phyloP scores from a whole-genome alignment of 2,888 invertebrate species.

The Eurytoma californica region DNA sequence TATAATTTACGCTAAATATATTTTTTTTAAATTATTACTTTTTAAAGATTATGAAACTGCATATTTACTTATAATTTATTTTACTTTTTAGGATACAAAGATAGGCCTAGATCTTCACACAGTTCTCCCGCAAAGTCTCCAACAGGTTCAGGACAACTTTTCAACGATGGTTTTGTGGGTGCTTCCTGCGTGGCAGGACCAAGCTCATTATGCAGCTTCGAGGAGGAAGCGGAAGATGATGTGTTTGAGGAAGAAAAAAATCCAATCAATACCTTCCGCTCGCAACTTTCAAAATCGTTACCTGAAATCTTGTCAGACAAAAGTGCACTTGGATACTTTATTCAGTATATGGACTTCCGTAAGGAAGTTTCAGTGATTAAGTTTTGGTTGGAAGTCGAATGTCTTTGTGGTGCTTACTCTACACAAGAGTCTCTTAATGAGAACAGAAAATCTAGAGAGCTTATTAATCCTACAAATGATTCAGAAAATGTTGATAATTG shows the following conservation, averaged over 20 bases:
- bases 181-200: constrained; percentile 56
- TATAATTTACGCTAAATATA: too few species aligned
- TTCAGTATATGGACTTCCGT: constrained; percentile 89
- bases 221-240: constrained; percentile 71
- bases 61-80: background rate
- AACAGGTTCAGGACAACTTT: constrained; percentile 58
- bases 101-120: constrained; percentile 63
- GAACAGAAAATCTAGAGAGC: constrained; percentile 42
- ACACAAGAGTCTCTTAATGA: constrained; percentile 34
- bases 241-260: constrained; percentile 56
- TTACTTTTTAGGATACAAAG: constrained; percentile 60
- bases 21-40: too few species aligned
- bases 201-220: constrained; percentile 65
- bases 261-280: constrained; percentile 76
- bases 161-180: constrained; percentile 51
- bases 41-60: background rate
- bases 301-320: constrained; percentile 86
- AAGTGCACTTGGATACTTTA: constrained; percentile 87
- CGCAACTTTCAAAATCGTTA: constrained; percentile 85
- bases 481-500: constrained; percentile 53
- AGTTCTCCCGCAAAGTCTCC: constrained; percentile 62
- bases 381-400: constrained; percentile 87
- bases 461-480: constrained; percentile 46
- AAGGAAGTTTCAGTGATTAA: constrained; percentile 82
- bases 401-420: constrained; percentile 74